Evolutionary conservation across 2,888 invertebrate species (phyloP).

Genomic region (Xestia c-nigrum): DNA sequence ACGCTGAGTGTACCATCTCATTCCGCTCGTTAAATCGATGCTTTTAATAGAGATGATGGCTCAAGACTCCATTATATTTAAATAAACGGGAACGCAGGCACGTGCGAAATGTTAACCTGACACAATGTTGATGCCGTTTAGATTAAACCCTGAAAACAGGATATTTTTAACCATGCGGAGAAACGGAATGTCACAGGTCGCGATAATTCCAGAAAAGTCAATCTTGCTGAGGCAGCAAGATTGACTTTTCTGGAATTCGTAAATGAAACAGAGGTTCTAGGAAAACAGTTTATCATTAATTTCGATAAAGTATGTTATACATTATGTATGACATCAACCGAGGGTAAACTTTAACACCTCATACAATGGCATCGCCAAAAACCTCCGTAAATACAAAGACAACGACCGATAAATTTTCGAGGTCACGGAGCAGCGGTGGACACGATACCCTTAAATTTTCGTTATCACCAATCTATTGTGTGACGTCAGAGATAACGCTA

Average conservation of each 20-base stretch:
- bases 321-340: conserved; percentile 54
- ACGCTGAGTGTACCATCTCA: conserved; percentile 78
- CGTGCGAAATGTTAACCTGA: conserved; percentile 80
- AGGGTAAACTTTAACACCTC: conserved; percentile 48
- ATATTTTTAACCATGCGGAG: conserved; percentile 66
- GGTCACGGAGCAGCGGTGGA: conserved; percentile 71
- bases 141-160: conserved; percentile 58
- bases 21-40: conserved; percentile 87
- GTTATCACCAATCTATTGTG: conserved; percentile 76
- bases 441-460: conserved; percentile 77
- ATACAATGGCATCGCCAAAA: conserved; percentile 67
- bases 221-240: neutral
- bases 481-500: conserved; percentile 75
- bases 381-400: conserved; percentile 80
- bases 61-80: conserved; percentile 82
- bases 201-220: conserved; percentile 37
- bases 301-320: conserved; percentile 16
- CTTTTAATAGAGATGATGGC: conserved; percentile 87
- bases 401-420: conserved; percentile 85
- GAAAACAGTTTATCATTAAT: conserved; percentile 3
- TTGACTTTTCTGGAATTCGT: no score
- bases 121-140: conserved; percentile 58
- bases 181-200: conserved; percentile 67
- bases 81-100: conserved; percentile 77
- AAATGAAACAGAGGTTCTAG: conserved; percentile 14